Percentiles rank a stretch among this genome's conserved stretches.
Evolutionary conservation across 1,140 invertebrate genomes (phyloP).

Genomic region (Mylabris phalerata): DNA sequence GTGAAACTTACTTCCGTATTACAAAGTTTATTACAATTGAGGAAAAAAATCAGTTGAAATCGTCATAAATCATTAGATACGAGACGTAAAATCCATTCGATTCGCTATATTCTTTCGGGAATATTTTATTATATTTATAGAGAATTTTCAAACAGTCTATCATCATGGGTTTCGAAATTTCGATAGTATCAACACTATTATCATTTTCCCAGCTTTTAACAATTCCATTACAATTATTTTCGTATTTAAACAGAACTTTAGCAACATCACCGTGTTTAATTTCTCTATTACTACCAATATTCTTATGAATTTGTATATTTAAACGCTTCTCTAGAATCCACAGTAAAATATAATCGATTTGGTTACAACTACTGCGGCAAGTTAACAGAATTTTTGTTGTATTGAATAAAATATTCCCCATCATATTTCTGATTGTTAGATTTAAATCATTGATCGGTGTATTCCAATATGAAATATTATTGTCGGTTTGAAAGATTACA

Average conservation of each 20-base stretch:
- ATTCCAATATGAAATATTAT: conserved; percentile 34
- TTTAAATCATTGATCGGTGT: conserved; percentile 45
- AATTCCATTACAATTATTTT: conserved; percentile 36
- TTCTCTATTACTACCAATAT: conserved; percentile 14
- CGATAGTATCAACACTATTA: conserved; percentile 41
- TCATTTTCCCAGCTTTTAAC: conserved; percentile 46
- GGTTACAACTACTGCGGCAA: conserved; percentile 20
- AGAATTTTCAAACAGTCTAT: conserved; percentile 45
- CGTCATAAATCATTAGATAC: conserved; percentile 42
- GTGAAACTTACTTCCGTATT: too few species aligned
- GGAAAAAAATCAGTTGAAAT: neutral
- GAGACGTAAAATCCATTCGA: conserved; percentile 49
- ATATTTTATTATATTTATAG: conserved; percentile 46
- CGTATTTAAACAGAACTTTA: conserved; percentile 47
- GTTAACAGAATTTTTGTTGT: conserved; percentile 41
- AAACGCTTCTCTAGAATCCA: conserved; percentile 52
- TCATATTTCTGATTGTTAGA: conserved; percentile 43
- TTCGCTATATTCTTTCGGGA: conserved; percentile 46
- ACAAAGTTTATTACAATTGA: too few species aligned
- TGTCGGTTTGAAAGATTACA: conserved; percentile 30
- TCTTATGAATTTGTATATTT: conserved; percentile 38
- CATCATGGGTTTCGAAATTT: conserved; percentile 51
- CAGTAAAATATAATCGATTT: conserved; percentile 44
- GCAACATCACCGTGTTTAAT: conserved; percentile 37
- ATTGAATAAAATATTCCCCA: conserved; percentile 44